Percentiles rank a stretch among this genome's conserved stretches.
Conservation (phyloP, 2,113 vertebrate species). For the Notechis scutatus region DNA sequence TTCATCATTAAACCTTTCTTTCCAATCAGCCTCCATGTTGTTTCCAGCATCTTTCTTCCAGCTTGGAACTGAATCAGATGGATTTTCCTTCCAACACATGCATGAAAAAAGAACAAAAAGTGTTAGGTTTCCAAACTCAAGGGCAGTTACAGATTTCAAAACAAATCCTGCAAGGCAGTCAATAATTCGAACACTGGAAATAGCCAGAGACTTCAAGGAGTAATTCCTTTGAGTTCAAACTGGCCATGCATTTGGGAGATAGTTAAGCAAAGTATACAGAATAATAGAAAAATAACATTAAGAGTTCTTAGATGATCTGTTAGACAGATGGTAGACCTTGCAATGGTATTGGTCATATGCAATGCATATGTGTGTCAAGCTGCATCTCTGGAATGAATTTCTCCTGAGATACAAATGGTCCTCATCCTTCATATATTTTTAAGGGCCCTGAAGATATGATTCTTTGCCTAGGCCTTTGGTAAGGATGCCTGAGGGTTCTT, state of each 20-base stretch:
- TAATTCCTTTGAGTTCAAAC: background rate
- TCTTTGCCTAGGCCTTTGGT: background rate
- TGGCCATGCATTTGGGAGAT: background rate
- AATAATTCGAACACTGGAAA: background rate
- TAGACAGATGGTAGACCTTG: background rate
- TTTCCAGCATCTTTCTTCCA: too few species aligned
- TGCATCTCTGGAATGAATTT: background rate
- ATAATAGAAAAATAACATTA: background rate
- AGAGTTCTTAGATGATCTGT: background rate
- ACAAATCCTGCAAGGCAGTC: background rate
- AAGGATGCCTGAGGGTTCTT: background rate
- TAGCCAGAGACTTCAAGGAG: background rate
- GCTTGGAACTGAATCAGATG: too few species aligned
- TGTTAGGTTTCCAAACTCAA: background rate
- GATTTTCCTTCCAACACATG: background rate
- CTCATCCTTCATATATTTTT: background rate
- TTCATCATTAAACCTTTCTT: too few species aligned
- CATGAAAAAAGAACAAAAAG: background rate
- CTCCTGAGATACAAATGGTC: background rate
- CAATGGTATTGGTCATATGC: background rate
- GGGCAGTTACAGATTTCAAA: background rate
- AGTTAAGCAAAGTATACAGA: background rate
- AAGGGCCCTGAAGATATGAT: background rate
- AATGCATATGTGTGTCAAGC: background rate
- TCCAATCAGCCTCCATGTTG: too few species aligned